phyloP scores from a whole-genome alignment of 2,797 vertebrate genomes.

The Leontopithecus rosalia region DNA sequence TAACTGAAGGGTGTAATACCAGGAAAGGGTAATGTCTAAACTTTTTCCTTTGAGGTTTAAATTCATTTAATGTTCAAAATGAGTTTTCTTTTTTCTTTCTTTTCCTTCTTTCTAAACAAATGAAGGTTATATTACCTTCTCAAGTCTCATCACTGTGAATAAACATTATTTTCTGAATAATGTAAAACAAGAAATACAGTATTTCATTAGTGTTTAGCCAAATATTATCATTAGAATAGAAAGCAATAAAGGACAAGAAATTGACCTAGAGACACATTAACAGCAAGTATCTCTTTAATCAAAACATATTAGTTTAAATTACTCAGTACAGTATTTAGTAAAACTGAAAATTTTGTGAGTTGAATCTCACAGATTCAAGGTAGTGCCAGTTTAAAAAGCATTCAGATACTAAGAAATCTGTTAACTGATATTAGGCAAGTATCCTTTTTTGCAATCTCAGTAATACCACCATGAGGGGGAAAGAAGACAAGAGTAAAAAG shows the following conservation, averaged over 20 bases:
- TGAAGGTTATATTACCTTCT: constrained; percentile 48
- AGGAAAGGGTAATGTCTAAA: constrained; percentile 67
- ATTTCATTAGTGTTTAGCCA: constrained; percentile 27
- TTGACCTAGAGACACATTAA: neutral
- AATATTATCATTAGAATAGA: constrained; percentile 33
- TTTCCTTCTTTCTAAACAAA: neutral
- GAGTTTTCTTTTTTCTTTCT: neutral
- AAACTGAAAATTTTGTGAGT: constrained; percentile 75
- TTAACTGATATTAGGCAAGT: constrained; percentile 88
- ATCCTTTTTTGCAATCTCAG: constrained; percentile 88
- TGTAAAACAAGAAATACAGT: constrained; percentile 23
- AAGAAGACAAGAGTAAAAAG: constrained; percentile 61
- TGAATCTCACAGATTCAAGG: constrained; percentile 76
- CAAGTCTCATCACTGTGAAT: constrained; percentile 44
- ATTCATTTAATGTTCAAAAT: constrained; percentile 43
- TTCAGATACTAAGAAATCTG: constrained; percentile 82
- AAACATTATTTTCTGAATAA: constrained; percentile 53
- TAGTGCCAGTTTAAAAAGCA: constrained; percentile 81
- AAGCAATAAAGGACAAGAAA: constrained; percentile 49
- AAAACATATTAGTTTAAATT: constrained; percentile 36
- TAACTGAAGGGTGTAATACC: constrained; percentile 55
- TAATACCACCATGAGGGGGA: constrained; percentile 61
- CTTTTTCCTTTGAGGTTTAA: constrained; percentile 65
- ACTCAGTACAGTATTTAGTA: neutral
- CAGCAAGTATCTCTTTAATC: neutral